A percentile compares a stretch with the other conserved stretches of the same genome.
These are phyloP conservation scores for Hypsopygia costalis DNA, from an alignment of 2,888 invertebrate species.

Conservation along the genomic window DNA sequence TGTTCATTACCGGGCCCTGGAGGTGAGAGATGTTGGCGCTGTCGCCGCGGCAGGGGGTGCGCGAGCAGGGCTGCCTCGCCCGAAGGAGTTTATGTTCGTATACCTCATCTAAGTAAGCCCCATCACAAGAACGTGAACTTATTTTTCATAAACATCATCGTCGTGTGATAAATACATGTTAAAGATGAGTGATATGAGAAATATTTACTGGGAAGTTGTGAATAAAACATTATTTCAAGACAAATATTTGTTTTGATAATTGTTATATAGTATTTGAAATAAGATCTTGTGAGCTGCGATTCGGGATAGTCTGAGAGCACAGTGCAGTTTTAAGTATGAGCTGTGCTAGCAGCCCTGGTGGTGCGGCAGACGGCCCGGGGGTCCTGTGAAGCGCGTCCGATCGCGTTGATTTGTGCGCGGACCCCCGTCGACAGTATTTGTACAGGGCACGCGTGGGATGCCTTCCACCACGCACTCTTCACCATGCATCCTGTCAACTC, in stretches of 20 bases:
- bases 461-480: constrained; percentile 20
- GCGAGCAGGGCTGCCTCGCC: constrained; percentile 45
- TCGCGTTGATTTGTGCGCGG: constrained; percentile 74
- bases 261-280: too few relatives aligned
- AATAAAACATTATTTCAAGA: too few relatives aligned
- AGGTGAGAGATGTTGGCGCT: constrained; percentile 78
- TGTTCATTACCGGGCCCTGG: constrained; percentile 66
- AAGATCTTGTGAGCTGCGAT: too few relatives aligned
- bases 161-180: too few relatives aligned
- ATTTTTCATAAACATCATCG: too few relatives aligned
- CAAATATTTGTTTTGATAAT: too few relatives aligned
- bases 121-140: too few relatives aligned
- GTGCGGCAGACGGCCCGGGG: constrained; percentile 44
- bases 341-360: constrained; percentile 41
- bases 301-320: background rate
- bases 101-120: too few relatives aligned
- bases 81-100: too few relatives aligned
- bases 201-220: too few relatives aligned
- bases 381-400: constrained; percentile 49
- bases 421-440: constrained; percentile 73
- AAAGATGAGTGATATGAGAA: too few relatives aligned
- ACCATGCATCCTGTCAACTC: background rate
- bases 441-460: constrained; percentile 54
- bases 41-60: constrained; percentile 55
- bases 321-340: background rate